These are phyloP conservation scores for Dendrocincla tyrannina DNA, from an alignment of 2,797 vertebrate genomes.

Conservation along the genomic window DNA sequence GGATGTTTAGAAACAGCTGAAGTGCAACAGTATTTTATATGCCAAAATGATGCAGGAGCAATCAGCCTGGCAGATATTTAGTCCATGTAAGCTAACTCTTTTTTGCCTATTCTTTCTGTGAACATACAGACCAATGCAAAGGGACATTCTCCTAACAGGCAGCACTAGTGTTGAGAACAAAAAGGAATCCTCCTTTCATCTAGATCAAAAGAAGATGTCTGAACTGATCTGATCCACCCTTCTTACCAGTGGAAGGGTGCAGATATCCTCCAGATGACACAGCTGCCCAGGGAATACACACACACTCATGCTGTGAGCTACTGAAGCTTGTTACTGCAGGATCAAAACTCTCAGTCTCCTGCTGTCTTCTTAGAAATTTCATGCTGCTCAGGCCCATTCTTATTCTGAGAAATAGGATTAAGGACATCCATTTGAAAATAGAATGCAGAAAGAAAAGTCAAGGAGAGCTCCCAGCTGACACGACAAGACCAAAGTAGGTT, in stretches of 20 bases:
- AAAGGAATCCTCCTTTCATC: slow-evolving; percentile 7
- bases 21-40: neutral
- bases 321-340: neutral
- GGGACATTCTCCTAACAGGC: neutral
- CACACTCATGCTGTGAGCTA: neutral
- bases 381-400: neutral
- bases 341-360: neutral
- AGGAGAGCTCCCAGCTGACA: neutral
- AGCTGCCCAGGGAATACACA: slow-evolving; percentile 1
- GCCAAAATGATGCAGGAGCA: neutral
- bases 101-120: neutral
- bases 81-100: neutral
- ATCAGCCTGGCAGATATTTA: neutral
- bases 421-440: neutral
- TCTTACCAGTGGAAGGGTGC: neutral
- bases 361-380: neutral
- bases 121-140: neutral
- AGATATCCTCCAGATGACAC: neutral
- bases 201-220: slow-evolving; percentile 3
- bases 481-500: neutral
- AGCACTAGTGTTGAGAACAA: neutral
- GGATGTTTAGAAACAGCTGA: neutral
- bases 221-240: neutral
- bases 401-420: neutral
- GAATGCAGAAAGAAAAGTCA: neutral